Percentiles rank a stretch among this genome's conserved stretches.
phyloP scores from a whole-genome alignment of 2,888 invertebrate genomes.

The Meteorus cinctellus region DNA sequence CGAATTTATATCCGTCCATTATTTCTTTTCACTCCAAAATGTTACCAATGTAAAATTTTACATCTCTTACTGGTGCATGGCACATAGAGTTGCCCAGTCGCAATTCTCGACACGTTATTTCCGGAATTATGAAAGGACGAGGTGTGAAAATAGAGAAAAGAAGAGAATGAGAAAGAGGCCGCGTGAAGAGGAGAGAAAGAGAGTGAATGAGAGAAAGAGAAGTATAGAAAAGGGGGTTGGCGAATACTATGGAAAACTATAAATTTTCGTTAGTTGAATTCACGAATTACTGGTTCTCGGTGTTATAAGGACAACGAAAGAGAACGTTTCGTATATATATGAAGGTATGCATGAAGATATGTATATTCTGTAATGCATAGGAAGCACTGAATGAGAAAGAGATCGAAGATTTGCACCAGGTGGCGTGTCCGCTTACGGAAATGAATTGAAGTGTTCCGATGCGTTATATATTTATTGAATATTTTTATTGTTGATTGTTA shows the following conservation, averaged over 20 bases:
- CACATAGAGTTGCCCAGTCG: not conserved
- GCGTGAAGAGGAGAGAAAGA: not conserved
- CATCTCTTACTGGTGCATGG: not conserved
- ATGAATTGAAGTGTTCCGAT: slow-evolving; percentile 9
- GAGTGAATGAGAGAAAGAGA: slow-evolving; percentile 1
- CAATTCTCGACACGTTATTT: slow-evolving; percentile 41
- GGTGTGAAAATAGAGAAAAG: not conserved
- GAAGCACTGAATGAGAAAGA: not conserved
- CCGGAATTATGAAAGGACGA: slow-evolving; percentile 43
- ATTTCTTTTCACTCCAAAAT: not conserved
- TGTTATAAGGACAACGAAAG: slow-evolving; percentile 1
- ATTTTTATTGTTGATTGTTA: not conserved
- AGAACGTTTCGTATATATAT: not conserved
- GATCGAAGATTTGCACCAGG: slow-evolving; percentile 5
- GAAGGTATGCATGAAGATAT: not conserved
- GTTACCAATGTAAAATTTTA: not conserved
- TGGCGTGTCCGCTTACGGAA: slow-evolving; percentile 2
- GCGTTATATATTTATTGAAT: not conserved
- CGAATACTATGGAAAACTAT: slow-evolving; percentile 38
- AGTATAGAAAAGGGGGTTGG: not conserved
- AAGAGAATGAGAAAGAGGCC: not conserved
- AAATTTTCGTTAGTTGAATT: slow-evolving; percentile 45
- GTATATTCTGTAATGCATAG: not conserved
- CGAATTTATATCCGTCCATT: slow-evolving; percentile 9
- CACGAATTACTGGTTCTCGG: slow-evolving; percentile 19